Base-by-base conservation (phyloP, 2,888 invertebrate species). In the Cryptocephalus primarius region DNA sequence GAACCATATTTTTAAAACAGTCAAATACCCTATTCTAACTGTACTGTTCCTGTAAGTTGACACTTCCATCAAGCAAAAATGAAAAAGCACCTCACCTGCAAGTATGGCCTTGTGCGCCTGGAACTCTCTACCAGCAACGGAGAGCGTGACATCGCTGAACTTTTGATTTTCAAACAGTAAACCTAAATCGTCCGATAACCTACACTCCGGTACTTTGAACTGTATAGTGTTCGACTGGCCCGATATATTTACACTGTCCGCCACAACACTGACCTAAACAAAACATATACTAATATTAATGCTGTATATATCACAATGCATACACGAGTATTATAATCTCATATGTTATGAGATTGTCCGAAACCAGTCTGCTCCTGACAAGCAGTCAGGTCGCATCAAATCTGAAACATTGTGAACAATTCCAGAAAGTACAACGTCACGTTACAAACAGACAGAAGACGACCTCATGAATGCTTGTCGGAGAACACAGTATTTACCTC, bases 171-270 rank as follows among this genome's bases (percentile, higher is more conserved):
- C 97, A 69, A 99, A 97, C 51, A 99, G 78, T 60, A 85, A 82
- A 44, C 93, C 94, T 68, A 97, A 77, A 75, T 99, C 97, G 63
- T 97, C 96, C 36, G 95, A 89, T 63, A 85, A 79, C 72, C 82
- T 88, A 78, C 85, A 99, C 75, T 91, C 91, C 59, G 91, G 91
- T 65, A 90, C 90, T 81, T 95, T 95, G 72, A 96, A 96, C 72
- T 95, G 95, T 62, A 94, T 88, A 66, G 94, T 91, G 72, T 93
- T 96, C 66, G 93, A 93, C 76, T 99, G 97, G 56, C 97, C 97
- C 62, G 95, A 95, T 66, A 97, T 92, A 78, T 99, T 99, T 64
- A 97, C 94, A 73, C 96, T 95, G 74, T 99, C 97, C 49, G 97
- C 96, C 43, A 99, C 97, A 40, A 99, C 97, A 69, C 88, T 90